Evolutionary conservation across 2,888 invertebrate species (phyloP).

Genomic region (Hipparchia sbordonii): DNA sequence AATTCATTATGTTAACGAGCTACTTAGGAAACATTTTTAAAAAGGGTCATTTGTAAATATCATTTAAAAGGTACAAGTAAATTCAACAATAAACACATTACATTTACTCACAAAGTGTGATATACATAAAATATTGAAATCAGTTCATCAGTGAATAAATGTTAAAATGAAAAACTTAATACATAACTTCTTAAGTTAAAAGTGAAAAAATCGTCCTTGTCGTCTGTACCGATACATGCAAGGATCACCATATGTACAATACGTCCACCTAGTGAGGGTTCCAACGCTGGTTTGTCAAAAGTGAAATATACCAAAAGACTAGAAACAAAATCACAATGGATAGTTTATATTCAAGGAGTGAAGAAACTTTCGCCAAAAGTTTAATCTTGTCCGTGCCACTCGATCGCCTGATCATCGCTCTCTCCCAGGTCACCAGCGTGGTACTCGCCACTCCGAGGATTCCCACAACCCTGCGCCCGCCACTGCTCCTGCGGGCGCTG

Average conservation of each 20-base stretch:
- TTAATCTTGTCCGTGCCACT: conserved; percentile 26
- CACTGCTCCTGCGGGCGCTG: conserved; percentile 26
- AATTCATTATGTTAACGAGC: not conserved
- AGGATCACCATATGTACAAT: too few relatives aligned
- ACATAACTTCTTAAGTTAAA: not conserved
- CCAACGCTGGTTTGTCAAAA: too few relatives aligned
- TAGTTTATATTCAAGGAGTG: conserved; percentile 33
- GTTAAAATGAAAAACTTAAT: not conserved
- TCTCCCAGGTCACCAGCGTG: conserved; percentile 24
- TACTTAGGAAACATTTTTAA: not conserved
- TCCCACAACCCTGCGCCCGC: conserved; percentile 21
- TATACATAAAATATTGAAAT: too few relatives aligned
- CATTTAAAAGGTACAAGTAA: not conserved
- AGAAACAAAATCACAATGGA: conserved; percentile 23
- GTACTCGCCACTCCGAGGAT: conserved; percentile 26
- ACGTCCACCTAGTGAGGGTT: too few relatives aligned
- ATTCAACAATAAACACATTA: too few relatives aligned
- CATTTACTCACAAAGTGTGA: too few relatives aligned
- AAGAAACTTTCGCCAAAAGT: conserved; percentile 30
- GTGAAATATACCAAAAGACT: too few relatives aligned
- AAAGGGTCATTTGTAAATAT: not conserved
- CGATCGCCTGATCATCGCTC: conserved; percentile 28
- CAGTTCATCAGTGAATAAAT: too few relatives aligned
- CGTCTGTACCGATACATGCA: too few relatives aligned
- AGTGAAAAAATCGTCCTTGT: too few relatives aligned